phyloP scores from a whole-genome alignment of 2,888 invertebrate genomes.

The Chymomyza caudatula region DNA sequence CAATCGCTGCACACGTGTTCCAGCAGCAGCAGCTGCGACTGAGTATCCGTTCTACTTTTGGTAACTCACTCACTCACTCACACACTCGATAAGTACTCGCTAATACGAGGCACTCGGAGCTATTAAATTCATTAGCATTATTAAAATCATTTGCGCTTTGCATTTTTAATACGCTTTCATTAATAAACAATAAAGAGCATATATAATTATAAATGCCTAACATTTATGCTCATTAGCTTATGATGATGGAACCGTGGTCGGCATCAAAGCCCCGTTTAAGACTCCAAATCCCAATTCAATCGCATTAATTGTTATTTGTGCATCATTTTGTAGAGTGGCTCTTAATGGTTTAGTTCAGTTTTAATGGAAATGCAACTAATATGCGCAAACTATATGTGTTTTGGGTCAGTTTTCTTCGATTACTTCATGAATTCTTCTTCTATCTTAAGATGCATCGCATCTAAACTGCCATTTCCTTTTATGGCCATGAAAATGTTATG shows the following conservation, averaged over 20 bases:
- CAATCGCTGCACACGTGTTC: constrained; percentile 29
- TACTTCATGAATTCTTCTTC: no score
- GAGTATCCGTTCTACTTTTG: no score
- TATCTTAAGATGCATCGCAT: no score
- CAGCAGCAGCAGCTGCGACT: not conserved
- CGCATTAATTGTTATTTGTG: not conserved
- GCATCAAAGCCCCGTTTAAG: no score
- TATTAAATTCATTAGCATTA: constrained; percentile 69
- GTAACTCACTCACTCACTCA: not conserved
- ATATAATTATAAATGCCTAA: constrained; percentile 16
- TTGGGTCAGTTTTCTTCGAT: no score
- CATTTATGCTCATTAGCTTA: not conserved
- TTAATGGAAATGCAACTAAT: no score
- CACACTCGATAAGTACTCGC: not conserved
- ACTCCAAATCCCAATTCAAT: not conserved
- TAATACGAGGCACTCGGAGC: not conserved
- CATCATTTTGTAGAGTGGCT: no score
- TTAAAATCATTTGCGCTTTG: constrained; percentile 23
- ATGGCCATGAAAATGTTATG: no score
- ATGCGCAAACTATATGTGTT: no score
- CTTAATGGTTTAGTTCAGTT: no score
- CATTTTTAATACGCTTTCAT: constrained; percentile 5
- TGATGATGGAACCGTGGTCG: not conserved
- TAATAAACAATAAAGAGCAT: constrained; percentile 45
- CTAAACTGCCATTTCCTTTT: no score